These are phyloP conservation scores for Simalia tracyae DNA, from an alignment of 2,797 vertebrate species.

Conservation along the genomic window DNA sequence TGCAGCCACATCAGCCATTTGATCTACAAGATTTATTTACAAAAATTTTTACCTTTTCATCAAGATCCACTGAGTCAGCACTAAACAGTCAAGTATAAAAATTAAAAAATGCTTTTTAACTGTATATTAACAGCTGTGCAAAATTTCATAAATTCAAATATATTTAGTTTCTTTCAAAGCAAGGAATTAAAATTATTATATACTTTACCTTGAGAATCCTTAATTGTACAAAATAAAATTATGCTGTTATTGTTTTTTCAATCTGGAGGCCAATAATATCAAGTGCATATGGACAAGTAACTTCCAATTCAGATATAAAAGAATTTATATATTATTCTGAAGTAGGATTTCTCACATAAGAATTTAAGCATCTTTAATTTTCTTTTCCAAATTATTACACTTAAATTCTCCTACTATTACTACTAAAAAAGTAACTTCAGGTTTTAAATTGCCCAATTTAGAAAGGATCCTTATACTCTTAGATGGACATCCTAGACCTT, in stretches of 20 bases:
- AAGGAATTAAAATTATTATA: neutral
- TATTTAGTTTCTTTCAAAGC: neutral
- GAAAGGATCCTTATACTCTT: neutral
- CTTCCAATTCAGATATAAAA: neutral
- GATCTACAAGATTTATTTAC: neutral
- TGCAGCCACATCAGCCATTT: neutral
- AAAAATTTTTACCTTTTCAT: neutral
- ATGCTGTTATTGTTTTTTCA: neutral
- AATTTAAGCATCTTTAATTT: neutral
- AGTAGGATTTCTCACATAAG: neutral
- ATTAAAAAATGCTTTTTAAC: too few species aligned
- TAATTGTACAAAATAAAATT: too few species aligned
- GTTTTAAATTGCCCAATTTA: neutral
- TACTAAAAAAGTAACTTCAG: neutral
- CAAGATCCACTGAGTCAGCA: neutral
- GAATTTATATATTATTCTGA: neutral
- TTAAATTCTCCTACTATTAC: neutral
- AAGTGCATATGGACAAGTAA: neutral
- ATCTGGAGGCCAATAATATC: neutral
- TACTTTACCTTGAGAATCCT: neutral
- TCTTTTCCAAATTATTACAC: neutral
- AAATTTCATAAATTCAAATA: neutral
- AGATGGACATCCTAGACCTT: neutral
- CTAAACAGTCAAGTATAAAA: neutral
- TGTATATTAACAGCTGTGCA: neutral